Base-by-base conservation (phyloP, 1,140 invertebrate genomes). In the Formica exsecta region DNA sequence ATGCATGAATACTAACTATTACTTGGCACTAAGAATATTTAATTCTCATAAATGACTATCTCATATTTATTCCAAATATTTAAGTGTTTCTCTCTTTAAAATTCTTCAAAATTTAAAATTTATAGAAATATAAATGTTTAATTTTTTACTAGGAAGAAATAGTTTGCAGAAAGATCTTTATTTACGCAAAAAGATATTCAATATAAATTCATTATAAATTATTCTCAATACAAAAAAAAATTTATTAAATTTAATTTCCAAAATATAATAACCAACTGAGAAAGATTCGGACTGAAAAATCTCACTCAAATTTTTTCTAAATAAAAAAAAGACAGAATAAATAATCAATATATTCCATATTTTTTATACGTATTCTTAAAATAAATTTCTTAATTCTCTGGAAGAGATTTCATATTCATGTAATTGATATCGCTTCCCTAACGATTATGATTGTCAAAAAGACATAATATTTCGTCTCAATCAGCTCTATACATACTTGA, bases 401-500 rank as follows among this genome's bases (percentile, higher is more conserved):
- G 29, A 54, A 6, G 16, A 71, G 29, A 71, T 29, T n/a, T 51
- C 16, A 11, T 32, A 57, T 70, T 25, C 9, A 25, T 32, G 13
- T 16, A 41, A 68, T n/a, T 13, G 19, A 4, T 6, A n/a, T 54
- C 29, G 25, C 4, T 11, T 38, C 16, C 4, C 36, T 71, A 51
- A 16, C 29, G 36, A 51, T 19, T 38, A 19, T 41, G 22, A 32
- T 54, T n/a, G 6, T 19, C n/a, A 19, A 48, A 13, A 57, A 4
- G 32, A 57, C 36, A 16, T 6, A 54, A 22, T 19, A 54, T 61
- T 22, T 61, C 38, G 25, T 81, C 54, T 73, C 19, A 36, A 81
- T 71, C 77, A 44, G 19, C 25, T 73, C 25, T 73, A 51, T 16
- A 22, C 25, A 61, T 38, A 66, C 36, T 61, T 68, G 36, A 59